These are phyloP conservation scores for Centruroides vittatus DNA, from an alignment of 1,140 invertebrate genomes.

Conservation along the genomic window DNA sequence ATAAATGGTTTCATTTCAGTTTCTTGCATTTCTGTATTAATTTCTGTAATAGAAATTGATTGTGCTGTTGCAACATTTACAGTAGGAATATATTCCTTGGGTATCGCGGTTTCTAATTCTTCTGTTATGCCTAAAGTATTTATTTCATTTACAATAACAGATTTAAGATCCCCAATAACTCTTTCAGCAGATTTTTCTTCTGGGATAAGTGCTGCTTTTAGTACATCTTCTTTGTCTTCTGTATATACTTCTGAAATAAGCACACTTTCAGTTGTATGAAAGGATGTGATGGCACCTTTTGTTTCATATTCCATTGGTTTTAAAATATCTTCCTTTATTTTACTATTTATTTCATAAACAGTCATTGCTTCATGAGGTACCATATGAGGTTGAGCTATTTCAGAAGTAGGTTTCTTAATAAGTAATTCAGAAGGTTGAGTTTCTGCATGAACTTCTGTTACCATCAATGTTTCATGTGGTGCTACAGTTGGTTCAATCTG, in stretches of 20 bases:
- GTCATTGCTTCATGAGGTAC: background rate
- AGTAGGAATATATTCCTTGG: background rate
- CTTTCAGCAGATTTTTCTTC: background rate
- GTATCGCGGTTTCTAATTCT: background rate
- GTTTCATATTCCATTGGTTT: background rate
- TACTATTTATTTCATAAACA: background rate
- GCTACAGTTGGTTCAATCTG: too few relatives aligned
- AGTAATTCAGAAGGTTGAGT: background rate
- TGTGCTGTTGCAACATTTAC: conserved; percentile 7
- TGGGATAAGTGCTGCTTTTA: background rate
- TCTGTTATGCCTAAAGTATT: background rate
- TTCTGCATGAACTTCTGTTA: background rate
- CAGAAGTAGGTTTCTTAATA: background rate
- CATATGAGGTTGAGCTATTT: background rate
- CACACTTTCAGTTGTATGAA: background rate
- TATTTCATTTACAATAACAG: conserved; percentile 4
- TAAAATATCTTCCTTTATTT: conserved; percentile 3
- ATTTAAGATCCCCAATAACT: background rate
- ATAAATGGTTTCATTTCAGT: background rate
- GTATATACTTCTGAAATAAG: background rate
- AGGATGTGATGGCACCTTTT: background rate
- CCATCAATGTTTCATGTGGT: background rate
- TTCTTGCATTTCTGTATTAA: conserved; percentile 1
- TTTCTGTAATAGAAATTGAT: conserved; percentile 6
- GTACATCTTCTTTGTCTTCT: too few relatives aligned